Conservation (phyloP, 2,113 vertebrate genomes). For the Labeo rohita region DNA sequence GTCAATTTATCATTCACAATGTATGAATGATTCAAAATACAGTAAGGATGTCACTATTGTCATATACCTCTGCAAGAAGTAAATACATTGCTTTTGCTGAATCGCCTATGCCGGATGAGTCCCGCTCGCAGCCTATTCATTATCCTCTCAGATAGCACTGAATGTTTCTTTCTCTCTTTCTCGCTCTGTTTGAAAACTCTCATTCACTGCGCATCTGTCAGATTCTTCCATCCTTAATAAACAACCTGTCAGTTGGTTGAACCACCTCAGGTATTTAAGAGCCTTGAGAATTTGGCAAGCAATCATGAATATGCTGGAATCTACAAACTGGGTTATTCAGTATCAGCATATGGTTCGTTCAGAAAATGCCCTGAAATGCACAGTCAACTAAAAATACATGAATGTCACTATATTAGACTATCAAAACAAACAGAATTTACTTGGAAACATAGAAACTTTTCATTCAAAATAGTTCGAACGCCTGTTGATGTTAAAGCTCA, state of each 20-base stretch:
- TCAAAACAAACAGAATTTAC: background rate
- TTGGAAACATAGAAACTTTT: background rate
- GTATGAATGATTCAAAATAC: conserved; percentile 4
- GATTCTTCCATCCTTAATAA: conserved; percentile 43
- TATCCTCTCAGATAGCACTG: conserved; percentile 12
- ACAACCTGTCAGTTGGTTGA: conserved; percentile 46
- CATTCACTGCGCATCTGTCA: conserved; percentile 52
- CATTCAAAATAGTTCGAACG: too few species aligned
- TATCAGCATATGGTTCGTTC: conserved; percentile 13
- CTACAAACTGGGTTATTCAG: conserved; percentile 31
- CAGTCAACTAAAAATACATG: background rate
- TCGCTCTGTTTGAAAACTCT: conserved; percentile 35
- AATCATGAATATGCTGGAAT: conserved; percentile 50
- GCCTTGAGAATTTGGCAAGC: conserved; percentile 35
- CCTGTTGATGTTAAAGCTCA: too few species aligned
- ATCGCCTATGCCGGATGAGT: background rate
- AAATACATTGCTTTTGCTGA: conserved; percentile 26
- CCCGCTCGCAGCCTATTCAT: background rate
- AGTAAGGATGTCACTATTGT: conserved; percentile 7
- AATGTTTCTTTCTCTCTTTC: conserved; percentile 11
- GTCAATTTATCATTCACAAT: background rate
- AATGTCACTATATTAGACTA: background rate
- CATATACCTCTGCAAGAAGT: background rate
- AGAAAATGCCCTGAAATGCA: background rate
- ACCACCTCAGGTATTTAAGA: conserved; percentile 53